Evolutionary conservation across 2,113 vertebrate species (phyloP), one percentile per base, ranked within the genome.

Genomic region (Eulacestoma nigropectus): DNA sequence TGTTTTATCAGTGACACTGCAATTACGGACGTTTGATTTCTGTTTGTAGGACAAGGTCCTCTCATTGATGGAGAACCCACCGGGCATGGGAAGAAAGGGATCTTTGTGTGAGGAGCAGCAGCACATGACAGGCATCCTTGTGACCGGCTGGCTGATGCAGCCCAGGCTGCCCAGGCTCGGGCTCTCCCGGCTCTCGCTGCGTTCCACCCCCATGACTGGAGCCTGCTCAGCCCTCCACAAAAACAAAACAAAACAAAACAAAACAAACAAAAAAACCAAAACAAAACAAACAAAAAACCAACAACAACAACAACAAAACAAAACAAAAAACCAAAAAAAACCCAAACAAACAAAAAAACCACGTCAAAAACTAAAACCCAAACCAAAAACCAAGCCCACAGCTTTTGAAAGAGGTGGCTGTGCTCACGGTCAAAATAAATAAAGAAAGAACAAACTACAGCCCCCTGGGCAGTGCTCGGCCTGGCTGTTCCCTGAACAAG

Each of bases 71-170:
- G 41, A 93, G 92, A 93, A 68, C 57, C 65, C 79, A 95, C 26
- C 21, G 13, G 83, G 69, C 65, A 86, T 0, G 14, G 73, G 75
- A 96, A 96, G 88, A 94, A 97, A 97, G 73, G 65, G 65, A 94
- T 84, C 95, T 94, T 96, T 96, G 93, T 96, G 76, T 76, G 73
- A 90, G 69, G 63, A 88, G 84, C 42, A 88, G 84, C 55, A 93
- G 87, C 93, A 90, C 85, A 94, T 93, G 93, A 95, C 90, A 84
- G 50, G 23, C 44, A 75, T 72, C 86, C 95, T 89, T 92, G 92
- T 92, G 96, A 95, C 89, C 1, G 0, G 25, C 56, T 0, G 5
- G 44, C 85, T 88, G 80, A 70, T 0, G 2, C 33, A 59, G 89
- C 63, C 52, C 50, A 69, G 83, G n/a, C 73, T 81, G 69, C 74